These are phyloP conservation scores for Notiomystis cincta DNA, from an alignment of 2,113 vertebrate genomes.

Conservation along the genomic window DNA sequence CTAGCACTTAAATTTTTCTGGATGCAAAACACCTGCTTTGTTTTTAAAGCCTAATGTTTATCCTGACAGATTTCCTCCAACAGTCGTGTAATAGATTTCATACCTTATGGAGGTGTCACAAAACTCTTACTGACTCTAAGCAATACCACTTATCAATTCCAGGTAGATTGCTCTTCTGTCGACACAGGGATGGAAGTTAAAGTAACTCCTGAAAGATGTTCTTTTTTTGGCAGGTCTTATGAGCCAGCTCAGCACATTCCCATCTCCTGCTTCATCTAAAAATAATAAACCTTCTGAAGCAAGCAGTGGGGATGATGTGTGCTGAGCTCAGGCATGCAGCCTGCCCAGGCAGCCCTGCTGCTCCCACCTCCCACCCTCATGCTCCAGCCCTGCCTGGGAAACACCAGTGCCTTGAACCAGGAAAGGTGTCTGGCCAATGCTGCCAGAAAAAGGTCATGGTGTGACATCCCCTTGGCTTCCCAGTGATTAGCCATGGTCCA, in stretches of 20 bases:
- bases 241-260: slow-evolving; percentile 43
- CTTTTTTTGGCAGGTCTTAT: slow-evolving; percentile 34
- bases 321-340: not conserved
- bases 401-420: not conserved
- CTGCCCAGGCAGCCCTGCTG: not conserved
- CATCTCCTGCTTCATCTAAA: slow-evolving; percentile 45
- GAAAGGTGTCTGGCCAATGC: not conserved
- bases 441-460: not conserved
- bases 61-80: not conserved
- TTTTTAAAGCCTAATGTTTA: not conserved
- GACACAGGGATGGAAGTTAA: not conserved
- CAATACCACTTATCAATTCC: not conserved
- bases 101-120: not conserved
- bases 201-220: slow-evolving; percentile 1
- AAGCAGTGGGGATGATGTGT: not conserved
- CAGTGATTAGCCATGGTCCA: accelerated
- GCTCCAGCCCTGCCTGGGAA: not conserved
- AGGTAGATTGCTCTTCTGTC: not conserved
- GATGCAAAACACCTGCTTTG: not conserved
- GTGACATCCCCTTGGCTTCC: not conserved
- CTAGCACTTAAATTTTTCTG: not conserved
- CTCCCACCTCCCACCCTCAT: too few relatives aligned
- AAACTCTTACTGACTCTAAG: not conserved
- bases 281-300: slow-evolving; percentile 37
- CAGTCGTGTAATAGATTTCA: accelerated